Base-by-base conservation (phyloP, 2,888 invertebrate genomes). In the Onthophagus sagittarius region DNA sequence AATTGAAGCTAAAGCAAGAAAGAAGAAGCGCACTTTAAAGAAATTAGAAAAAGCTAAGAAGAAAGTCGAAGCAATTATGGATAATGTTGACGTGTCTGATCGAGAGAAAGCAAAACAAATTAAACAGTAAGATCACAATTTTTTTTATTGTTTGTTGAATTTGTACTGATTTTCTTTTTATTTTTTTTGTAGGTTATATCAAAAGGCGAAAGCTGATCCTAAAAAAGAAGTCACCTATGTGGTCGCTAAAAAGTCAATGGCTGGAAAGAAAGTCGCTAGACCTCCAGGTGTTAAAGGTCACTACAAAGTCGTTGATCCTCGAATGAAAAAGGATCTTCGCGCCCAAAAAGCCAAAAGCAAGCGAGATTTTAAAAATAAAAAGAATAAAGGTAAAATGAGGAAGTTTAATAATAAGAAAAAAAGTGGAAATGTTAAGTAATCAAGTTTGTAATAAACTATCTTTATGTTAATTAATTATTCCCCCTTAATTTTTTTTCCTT, bases 1-100 rank as follows among this genome's bases (percentile, higher is more conserved):
- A 0, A 91, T 97, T 78, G 98, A 99, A 87, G 99, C 99, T 0
- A 99, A 97, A 86, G 97, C 97, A 0, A 91, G 99, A 73, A 99
- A 99, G 90, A 97, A 98, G 92, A 93, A 92, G 85, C 93, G 96
- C 77, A 92, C 94, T 76, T 84, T 94, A 74, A 93, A 91, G 81
- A 93, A 94, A 83, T 86, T 99, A 86, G 96, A 97, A 78, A 95
- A 94, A 81, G 98, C 97, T 0, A 95, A 97, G 87, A 99, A 99
- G 88, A 96, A 95, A 86, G 94, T 97, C 0, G 98, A 99, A 84
- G 90, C 91, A n/a, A 89, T 99, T 31, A 91, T 97, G 88, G 98
- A 98, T 72, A 94, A 93, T 82, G 89, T 89, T 0, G 98, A 98
- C 80, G 92, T 98, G 80, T 92, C 93, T n/a, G 95, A 97, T 74